These are phyloP conservation scores for Phalacrocorax aristotelis DNA, from an alignment of 2,113 vertebrate species.

Conservation along the genomic window DNA sequence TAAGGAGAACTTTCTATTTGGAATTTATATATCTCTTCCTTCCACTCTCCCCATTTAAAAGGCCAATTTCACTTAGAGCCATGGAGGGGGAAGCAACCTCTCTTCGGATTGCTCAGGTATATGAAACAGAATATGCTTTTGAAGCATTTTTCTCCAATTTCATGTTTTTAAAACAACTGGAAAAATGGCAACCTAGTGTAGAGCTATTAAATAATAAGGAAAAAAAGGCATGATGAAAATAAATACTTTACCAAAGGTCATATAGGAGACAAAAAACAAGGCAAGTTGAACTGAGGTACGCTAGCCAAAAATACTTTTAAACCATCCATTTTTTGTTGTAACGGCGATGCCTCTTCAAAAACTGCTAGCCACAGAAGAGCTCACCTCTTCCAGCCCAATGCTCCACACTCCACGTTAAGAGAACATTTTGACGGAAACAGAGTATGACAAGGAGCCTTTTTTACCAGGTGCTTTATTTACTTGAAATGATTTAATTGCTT, in stretches of 20 bases:
- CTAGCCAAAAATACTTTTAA: not conserved
- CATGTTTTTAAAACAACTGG: not conserved
- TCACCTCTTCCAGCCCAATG: conserved; percentile 28
- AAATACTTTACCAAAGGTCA: not conserved
- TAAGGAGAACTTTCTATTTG: conserved; percentile 16
- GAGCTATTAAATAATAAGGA: not conserved
- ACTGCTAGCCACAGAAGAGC: not conserved
- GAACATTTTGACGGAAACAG: conserved; percentile 27
- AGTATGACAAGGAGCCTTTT: conserved; percentile 15
- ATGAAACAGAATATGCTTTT: not conserved
- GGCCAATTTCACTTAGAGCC: conserved; percentile 6
- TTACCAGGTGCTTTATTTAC: conserved; percentile 46
- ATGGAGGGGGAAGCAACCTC: not conserved
- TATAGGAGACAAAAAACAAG: not conserved
- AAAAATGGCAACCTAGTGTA: not conserved
- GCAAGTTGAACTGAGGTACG: not conserved
- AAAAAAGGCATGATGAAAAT: not conserved
- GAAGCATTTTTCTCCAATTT: not conserved
- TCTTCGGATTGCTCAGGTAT: not conserved
- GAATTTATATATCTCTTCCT: conserved; percentile 19
- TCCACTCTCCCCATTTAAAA: not conserved
- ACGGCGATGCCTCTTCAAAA: not conserved
- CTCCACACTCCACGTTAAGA: not conserved
- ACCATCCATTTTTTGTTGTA: not conserved
- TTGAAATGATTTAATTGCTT: conserved; percentile 38